Percentiles rank a stretch among this genome's conserved stretches.
phyloP scores from a whole-genome alignment of 2,797 vertebrate genomes.

The Trachops cirrhosus region DNA sequence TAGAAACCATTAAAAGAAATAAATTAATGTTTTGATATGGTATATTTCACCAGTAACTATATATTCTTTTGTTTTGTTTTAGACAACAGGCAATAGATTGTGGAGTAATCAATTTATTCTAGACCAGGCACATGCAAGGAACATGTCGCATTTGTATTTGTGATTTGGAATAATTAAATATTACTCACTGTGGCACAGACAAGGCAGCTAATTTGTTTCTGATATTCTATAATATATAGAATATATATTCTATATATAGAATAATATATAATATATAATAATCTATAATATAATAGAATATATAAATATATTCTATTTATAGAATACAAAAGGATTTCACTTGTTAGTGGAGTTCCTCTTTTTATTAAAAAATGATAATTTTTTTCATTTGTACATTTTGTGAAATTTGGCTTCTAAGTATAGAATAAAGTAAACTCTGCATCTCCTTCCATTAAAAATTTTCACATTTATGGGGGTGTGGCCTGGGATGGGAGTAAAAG shows the following conservation, averaged over 20 bases:
- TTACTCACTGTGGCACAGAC: constrained; percentile 78
- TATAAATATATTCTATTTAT: too few species aligned
- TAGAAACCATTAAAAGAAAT: constrained; percentile 77
- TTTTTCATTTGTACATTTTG: constrained; percentile 76
- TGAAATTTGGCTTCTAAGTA: constrained; percentile 73
- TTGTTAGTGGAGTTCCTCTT: constrained; percentile 80
- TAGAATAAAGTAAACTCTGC: constrained; percentile 23
- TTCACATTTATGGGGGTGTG: too few species aligned
- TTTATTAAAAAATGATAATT: constrained; percentile 79
- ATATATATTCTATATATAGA: too few species aligned
- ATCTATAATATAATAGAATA: too few species aligned
- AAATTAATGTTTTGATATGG: constrained; percentile 77
- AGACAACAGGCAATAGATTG: constrained; percentile 77
- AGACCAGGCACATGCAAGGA: constrained; percentile 81
- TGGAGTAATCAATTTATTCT: constrained; percentile 79
- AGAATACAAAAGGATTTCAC: constrained; percentile 80
- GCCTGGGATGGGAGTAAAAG: too few species aligned
- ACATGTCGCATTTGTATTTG: constrained; percentile 79
- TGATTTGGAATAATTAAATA: constrained; percentile 83
- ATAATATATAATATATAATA: too few species aligned
- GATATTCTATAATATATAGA: too few species aligned
- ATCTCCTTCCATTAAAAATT: constrained; percentile 25
- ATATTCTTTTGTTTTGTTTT: constrained; percentile 75
- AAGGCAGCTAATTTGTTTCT: constrained; percentile 81
- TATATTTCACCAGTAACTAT: constrained; percentile 74